Conservation (phyloP, 2,797 vertebrate species). For the Lindbergichthys nudifrons region DNA sequence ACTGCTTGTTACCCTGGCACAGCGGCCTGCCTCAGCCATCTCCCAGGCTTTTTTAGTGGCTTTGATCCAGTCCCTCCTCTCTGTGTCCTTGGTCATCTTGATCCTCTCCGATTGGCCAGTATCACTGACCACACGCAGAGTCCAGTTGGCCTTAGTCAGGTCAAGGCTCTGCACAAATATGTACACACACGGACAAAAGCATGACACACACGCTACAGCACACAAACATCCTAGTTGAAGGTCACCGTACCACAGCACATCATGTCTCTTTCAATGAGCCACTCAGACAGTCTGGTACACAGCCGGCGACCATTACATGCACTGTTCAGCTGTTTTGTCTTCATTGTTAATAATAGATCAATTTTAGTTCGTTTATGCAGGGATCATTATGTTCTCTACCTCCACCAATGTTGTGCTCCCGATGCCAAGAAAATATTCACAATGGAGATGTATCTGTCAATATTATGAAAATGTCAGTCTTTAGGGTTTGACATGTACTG, state of each 20-base stretch:
- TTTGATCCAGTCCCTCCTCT: constrained; percentile 88
- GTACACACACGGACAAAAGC: constrained; percentile 24
- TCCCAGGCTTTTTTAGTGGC: constrained; percentile 93
- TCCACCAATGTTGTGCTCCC: background rate
- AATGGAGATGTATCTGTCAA: constrained; percentile 43
- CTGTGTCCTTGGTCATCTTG: constrained; percentile 89
- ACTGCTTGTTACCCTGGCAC: constrained; percentile 85
- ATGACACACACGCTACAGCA: constrained; percentile 11
- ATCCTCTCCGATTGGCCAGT: constrained; percentile 78
- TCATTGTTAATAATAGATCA: constrained; percentile 32
- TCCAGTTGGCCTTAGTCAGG: constrained; percentile 86
- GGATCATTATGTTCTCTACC: constrained; percentile 32
- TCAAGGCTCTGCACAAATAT: constrained; percentile 73
- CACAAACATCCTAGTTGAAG: constrained; percentile 44
- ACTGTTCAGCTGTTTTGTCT: constrained; percentile 23
- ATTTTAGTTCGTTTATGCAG: constrained; percentile 33
- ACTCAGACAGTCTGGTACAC: constrained; percentile 35
- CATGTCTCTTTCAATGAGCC: constrained; percentile 34
- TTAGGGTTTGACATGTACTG: constrained; percentile 15
- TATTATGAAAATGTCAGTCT: constrained; percentile 29
- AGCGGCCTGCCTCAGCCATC: constrained; percentile 87
- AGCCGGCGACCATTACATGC: constrained; percentile 28
- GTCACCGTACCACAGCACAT: constrained; percentile 24
- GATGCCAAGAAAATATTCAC: background rate
- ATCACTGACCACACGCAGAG: constrained; percentile 87